Conservation (phyloP, 2,797 vertebrate genomes). For the Thaleichthys pacificus region DNA sequence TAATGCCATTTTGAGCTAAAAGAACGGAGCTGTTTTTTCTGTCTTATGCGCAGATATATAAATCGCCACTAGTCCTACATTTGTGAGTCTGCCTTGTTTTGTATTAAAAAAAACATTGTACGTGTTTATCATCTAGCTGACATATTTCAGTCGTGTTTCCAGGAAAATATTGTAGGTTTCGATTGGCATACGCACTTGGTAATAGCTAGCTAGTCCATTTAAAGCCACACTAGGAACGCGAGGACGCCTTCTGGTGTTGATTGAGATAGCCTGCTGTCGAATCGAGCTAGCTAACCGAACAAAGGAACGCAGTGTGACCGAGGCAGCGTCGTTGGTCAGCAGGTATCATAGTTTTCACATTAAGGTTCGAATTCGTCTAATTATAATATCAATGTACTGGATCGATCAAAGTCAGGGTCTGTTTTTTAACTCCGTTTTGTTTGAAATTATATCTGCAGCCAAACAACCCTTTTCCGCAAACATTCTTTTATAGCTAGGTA, state of each 20-base stretch:
- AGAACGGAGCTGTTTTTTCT: conserved; percentile 33
- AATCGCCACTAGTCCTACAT: not conserved
- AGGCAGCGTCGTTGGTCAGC: not conserved
- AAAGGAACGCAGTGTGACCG: conserved; percentile 55
- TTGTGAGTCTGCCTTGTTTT: not conserved
- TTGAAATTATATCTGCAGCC: not conserved
- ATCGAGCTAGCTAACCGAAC: conserved; percentile 48
- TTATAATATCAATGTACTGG: too few relatives aligned
- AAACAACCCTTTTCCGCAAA: too few relatives aligned
- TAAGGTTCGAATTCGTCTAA: too few relatives aligned
- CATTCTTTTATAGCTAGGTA: not conserved
- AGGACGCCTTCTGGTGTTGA: conserved; percentile 49
- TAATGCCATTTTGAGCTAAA: conserved; percentile 64
- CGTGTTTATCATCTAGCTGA: not conserved
- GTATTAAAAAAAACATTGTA: not conserved
- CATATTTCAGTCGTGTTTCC: not conserved
- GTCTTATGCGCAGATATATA: conserved; percentile 35
- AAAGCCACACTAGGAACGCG: conserved; percentile 33
- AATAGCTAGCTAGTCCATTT: conserved; percentile 18
- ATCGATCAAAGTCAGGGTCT: not conserved
- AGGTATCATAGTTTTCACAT: too few relatives aligned
- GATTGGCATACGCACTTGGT: not conserved
- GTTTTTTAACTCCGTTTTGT: not conserved
- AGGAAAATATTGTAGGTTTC: not conserved
- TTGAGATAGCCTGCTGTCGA: conserved; percentile 37